phyloP scores from a whole-genome alignment of 2,113 vertebrate genomes.

The Stegostoma tigrinum region DNA sequence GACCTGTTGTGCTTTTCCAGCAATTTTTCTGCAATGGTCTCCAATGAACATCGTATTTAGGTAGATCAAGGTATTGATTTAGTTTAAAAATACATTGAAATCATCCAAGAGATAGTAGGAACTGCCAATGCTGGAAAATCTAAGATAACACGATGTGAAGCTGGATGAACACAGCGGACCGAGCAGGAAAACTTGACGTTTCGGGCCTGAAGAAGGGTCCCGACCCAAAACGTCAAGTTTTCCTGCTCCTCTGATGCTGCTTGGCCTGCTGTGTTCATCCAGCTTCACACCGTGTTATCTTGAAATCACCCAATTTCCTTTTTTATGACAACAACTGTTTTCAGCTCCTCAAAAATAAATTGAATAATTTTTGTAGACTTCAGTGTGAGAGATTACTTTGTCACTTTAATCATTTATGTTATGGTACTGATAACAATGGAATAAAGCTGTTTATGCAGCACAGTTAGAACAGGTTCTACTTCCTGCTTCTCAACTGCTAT shows the following conservation, averaged over 20 bases:
- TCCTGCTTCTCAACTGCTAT: background rate
- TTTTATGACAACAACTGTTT: background rate
- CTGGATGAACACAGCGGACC: too few relatives aligned
- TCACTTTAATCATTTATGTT: background rate
- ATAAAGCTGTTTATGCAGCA: background rate
- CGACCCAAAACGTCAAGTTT: too few relatives aligned
- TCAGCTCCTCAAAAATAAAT: background rate
- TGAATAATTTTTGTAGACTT: background rate
- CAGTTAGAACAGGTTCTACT: background rate
- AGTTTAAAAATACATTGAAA: background rate
- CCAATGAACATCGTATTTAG: background rate
- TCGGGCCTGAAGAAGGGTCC: too few relatives aligned
- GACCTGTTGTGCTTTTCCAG: too few relatives aligned
- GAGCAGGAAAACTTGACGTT: too few relatives aligned
- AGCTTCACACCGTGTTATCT: too few relatives aligned
- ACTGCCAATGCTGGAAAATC: too few relatives aligned
- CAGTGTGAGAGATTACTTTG: background rate
- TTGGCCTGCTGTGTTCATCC: too few relatives aligned
- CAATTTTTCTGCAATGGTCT: background rate
- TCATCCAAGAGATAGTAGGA: too few relatives aligned
- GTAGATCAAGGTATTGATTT: background rate
- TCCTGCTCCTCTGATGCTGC: too few relatives aligned
- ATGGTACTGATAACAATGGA: background rate
- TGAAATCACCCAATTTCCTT: background rate
- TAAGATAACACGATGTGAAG: too few relatives aligned